These are phyloP conservation scores for Megalops cyprinoides DNA, from an alignment of 2,797 vertebrate genomes.

Conservation along the genomic window DNA sequence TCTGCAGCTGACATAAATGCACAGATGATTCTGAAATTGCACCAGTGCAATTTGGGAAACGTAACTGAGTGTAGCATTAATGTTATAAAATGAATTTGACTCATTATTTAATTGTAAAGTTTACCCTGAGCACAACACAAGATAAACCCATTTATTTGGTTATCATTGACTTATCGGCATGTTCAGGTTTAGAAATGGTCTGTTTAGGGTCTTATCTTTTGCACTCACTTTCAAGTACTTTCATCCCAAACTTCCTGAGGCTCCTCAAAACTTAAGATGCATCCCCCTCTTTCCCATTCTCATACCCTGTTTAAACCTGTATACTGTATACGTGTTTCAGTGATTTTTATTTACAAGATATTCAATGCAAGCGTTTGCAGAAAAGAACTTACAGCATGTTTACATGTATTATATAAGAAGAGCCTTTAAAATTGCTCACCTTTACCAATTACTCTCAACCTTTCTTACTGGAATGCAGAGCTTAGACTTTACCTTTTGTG, in stretches of 20 bases:
- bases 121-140: not conserved
- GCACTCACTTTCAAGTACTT: slow-evolving; percentile 11
- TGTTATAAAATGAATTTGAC: not conserved
- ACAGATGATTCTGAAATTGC: not conserved
- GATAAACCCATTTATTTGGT: not conserved
- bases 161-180: not conserved
- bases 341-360: not conserved
- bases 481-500: not conserved
- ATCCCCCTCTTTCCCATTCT: not conserved
- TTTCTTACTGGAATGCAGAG: not conserved
- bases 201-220: not conserved
- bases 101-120: not conserved
- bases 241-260: slow-evolving; percentile 60
- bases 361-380: not conserved
- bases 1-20: not conserved
- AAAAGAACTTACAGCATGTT: slow-evolving; percentile 1
- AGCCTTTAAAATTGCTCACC: not conserved
- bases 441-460: not conserved
- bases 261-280: not conserved
- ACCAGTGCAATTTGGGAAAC: not conserved
- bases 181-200: not conserved
- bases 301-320: not conserved
- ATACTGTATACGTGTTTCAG: not conserved
- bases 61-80: not conserved
- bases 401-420: not conserved